A percentile compares a stretch with the other conserved stretches of the same genome.
phyloP scores from a whole-genome alignment of 2,888 invertebrate species.

The Xestia rhomboidea region DNA sequence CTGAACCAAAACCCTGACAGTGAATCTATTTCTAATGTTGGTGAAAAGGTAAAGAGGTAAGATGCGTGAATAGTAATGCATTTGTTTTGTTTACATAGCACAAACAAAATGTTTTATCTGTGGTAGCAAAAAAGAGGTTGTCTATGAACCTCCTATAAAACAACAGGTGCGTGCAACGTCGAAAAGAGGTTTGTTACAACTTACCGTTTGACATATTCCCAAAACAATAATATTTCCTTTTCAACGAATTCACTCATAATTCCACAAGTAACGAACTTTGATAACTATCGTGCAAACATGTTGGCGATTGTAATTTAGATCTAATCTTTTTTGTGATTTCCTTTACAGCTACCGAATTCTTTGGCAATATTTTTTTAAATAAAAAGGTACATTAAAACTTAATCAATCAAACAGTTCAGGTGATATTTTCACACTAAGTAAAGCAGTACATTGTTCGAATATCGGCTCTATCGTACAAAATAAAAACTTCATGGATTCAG shows the following conservation, averaged over 20 bases:
- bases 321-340: conserved; percentile 46
- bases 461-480: conserved; percentile 23
- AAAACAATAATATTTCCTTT: conserved; percentile 85
- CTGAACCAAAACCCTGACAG: neutral
- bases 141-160: neutral
- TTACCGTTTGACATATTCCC: conserved; percentile 89
- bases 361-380: neutral
- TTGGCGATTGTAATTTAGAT: conserved; percentile 60
- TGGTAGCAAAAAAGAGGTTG: conserved; percentile 2
- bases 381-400: neutral
- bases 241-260: conserved; percentile 80
- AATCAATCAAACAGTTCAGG: conserved; percentile 8
- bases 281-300: conserved; percentile 58
- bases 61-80: too few species aligned
- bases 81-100: neutral
- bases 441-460: conserved; percentile 13
- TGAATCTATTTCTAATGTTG: neutral
- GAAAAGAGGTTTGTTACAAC: conserved; percentile 59
- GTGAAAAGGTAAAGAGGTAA: neutral
- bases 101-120: conserved; percentile 10
- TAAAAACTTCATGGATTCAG: conserved; percentile 41
- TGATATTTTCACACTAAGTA: conserved; percentile 19
- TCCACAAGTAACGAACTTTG: conserved; percentile 47
- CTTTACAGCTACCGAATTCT: conserved; percentile 19
- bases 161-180: conserved; percentile 9